These are phyloP conservation scores for Castor canadensis DNA, from an alignment of 2,113 vertebrate genomes.

Conservation along the genomic window DNA sequence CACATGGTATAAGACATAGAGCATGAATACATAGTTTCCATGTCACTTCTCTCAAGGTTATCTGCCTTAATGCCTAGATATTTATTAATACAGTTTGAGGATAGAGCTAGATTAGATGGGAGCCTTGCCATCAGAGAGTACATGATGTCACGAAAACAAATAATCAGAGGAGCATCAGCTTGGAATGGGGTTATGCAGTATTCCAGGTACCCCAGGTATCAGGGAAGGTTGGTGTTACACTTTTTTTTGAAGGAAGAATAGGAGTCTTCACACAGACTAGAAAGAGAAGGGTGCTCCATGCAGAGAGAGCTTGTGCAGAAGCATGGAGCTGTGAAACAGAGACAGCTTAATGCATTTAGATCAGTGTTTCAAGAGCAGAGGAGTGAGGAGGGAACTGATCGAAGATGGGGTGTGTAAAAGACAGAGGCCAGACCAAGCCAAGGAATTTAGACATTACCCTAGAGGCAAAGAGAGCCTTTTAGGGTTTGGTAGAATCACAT, in stretches of 20 bases:
- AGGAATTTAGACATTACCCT: not conserved
- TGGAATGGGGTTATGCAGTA: not conserved
- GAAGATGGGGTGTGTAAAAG: not conserved
- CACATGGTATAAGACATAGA: not conserved
- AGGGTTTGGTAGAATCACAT: not conserved
- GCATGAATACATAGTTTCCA: accelerated
- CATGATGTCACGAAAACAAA: not conserved
- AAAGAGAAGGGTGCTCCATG: not conserved
- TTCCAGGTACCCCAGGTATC: too few relatives aligned
- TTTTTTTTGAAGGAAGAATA: not conserved
- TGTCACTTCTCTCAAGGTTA: not conserved
- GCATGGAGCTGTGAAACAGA: accelerated
- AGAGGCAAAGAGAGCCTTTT: not conserved
- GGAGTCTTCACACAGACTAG: not conserved
- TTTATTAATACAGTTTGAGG: not conserved
- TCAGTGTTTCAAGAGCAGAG: not conserved
- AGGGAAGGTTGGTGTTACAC: not conserved
- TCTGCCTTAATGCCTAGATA: not conserved
- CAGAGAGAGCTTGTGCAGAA: not conserved
- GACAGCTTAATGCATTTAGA: not conserved
- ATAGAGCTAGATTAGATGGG: not conserved
- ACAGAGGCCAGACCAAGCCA: not conserved
- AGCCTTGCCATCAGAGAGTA: not conserved
- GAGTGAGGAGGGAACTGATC: accelerated
- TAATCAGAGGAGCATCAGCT: not conserved